Conservation (phyloP, 2,113 vertebrate species). For the Rhineura floridana region DNA sequence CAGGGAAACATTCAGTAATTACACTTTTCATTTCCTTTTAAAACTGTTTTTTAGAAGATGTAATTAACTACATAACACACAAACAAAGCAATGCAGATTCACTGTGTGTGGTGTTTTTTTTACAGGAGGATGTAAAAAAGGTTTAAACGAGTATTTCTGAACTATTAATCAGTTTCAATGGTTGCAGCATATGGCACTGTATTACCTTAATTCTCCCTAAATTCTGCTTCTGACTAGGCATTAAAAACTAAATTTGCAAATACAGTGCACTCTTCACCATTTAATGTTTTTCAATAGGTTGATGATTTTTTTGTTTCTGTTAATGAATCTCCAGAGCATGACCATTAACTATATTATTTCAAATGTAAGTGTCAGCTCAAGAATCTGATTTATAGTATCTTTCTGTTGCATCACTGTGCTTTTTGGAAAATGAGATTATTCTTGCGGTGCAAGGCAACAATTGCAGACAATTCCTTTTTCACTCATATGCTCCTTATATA, state of each 20-base stretch:
- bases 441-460: neutral
- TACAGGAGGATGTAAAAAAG: conserved; percentile 65
- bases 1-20: conserved; percentile 76
- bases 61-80: conserved; percentile 71
- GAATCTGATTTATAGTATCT: conserved; percentile 3
- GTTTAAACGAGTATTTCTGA: conserved; percentile 66
- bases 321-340: neutral
- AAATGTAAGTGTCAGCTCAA: conserved; percentile 31
- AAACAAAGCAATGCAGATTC: conserved; percentile 61
- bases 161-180: conserved; percentile 59
- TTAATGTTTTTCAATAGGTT: conserved; percentile 3
- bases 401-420: neutral
- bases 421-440: conserved; percentile 9
- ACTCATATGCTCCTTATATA: neutral
- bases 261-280: conserved; percentile 36
- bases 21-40: conserved; percentile 75
- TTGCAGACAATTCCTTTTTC: neutral
- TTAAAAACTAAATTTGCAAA: conserved; percentile 52
- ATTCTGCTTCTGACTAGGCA: conserved; percentile 62
- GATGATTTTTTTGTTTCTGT: conserved; percentile 14
- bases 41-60: conserved; percentile 73
- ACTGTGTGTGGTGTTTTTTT: conserved; percentile 64
- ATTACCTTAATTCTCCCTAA: conserved; percentile 72
- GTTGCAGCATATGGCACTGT: conserved; percentile 67
- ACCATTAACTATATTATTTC: conserved; percentile 42